Conservation (phyloP, 2,797 vertebrate species). For the Hipposideros larvatus region DNA sequence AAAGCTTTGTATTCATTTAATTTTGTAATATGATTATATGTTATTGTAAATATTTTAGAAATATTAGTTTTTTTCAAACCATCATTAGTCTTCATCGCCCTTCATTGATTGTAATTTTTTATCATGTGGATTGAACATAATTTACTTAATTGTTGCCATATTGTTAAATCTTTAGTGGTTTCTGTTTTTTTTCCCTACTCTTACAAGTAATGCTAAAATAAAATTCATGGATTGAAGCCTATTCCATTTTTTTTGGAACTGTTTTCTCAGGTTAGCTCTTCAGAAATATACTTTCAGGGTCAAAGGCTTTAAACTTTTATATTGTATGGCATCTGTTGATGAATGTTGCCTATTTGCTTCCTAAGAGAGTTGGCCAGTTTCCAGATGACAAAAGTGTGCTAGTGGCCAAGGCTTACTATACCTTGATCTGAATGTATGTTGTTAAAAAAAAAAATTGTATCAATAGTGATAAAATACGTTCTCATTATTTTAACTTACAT, state of each 20-base stretch:
- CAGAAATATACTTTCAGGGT: background rate
- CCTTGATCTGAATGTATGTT: background rate
- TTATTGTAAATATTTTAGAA: constrained; percentile 13
- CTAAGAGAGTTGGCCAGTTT: background rate
- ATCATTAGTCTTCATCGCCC: background rate
- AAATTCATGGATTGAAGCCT: background rate
- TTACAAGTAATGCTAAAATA: background rate
- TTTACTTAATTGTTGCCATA: background rate
- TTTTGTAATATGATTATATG: constrained; percentile 10
- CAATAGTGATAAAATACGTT: background rate
- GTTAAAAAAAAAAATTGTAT: background rate
- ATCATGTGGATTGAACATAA: background rate
- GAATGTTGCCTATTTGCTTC: background rate
- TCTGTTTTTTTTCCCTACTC: background rate
- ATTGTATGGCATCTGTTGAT: constrained; percentile 8
- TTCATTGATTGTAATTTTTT: background rate
- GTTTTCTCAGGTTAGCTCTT: background rate
- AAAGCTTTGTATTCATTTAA: background rate
- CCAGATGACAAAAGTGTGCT: background rate
- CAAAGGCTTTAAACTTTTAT: background rate
- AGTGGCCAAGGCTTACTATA: background rate
- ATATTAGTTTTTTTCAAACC: background rate
- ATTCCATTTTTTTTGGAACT: background rate
- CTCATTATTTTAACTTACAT: constrained; percentile 23
- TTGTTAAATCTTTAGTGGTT: background rate